Evolutionary conservation across 2,797 vertebrate species (phyloP), one percentile per base, ranked within the genome.

Genomic region (Acanthopagrus latus): DNA sequence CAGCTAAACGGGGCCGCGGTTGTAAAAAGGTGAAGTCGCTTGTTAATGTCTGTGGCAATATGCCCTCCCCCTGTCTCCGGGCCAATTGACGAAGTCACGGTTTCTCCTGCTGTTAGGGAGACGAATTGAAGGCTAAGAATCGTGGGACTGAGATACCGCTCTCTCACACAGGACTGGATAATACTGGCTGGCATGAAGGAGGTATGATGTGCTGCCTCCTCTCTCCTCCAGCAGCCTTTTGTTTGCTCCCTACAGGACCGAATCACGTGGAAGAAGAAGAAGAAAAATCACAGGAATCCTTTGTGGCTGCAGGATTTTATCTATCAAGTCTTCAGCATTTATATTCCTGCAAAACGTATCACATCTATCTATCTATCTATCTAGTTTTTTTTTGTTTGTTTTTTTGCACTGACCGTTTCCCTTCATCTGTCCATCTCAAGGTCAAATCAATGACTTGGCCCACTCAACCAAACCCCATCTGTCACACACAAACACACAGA

Each of bases 41-140:
- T 94, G 93, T 93, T 93, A 91, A 93, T 73, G 93, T 92, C 89
- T 89, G 91, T 91, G 92, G 89, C 92, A 90, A 93, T 92, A 72
- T 81, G 86, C 89, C 88, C 91, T 91, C 90, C 91, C 80, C 76
- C 82, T 91, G 91, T 86, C 89, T 88, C 60, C 76, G 52, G 87
- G 90, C 87, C 83, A 89, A 92, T 91, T 78, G 84, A 86, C 82
- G 51, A 58, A 89, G 93, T 93, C 91, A 89, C 80, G 85, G 81
- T 89, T 88, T 85, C 86, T 89, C 87, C 91, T 84, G 87, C 91
- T 90, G 90, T 85, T 74, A 85, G 81, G 85, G 88, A 91, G 87
- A 86, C 85, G 76, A 84, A 84, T 75, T 67, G 78, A 83, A 77
- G 83, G 78, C 86, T 92, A 84, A 92, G 91, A 85, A 88, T 89